Percentiles rank a stretch among this genome's conserved stretches.
These are phyloP conservation scores for Junco hyemalis DNA, from an alignment of 2,113 vertebrate genomes.

Conservation along the genomic window DNA sequence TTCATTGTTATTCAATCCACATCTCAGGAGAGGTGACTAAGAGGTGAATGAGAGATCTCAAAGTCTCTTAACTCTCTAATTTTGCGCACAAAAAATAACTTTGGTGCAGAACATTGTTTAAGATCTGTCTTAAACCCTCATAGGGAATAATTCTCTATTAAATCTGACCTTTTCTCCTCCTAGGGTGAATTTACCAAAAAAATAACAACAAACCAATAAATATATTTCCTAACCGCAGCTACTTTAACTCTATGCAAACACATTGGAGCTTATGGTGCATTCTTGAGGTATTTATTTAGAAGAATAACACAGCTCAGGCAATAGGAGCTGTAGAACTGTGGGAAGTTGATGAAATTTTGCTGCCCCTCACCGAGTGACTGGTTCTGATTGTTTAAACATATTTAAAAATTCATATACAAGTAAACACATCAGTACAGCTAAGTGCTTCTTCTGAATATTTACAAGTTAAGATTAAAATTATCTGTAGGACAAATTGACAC, in stretches of 20 bases:
- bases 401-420: not conserved
- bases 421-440: not conserved
- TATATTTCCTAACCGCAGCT: not conserved
- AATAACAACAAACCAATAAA: not conserved
- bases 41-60: conserved; percentile 58
- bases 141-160: not conserved
- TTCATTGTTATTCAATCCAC: conserved; percentile 33
- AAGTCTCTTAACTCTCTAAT: conserved; percentile 37
- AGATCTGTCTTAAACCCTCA: not conserved
- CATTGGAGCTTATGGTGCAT: not conserved
- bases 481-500: not conserved
- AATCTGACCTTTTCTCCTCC: not conserved
- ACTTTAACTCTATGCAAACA: not conserved
- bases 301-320: not conserved
- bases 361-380: not conserved
- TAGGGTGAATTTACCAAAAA: not conserved
- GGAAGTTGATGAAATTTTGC: not conserved
- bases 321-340: not conserved
- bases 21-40: conserved; percentile 60
- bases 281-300: not conserved
- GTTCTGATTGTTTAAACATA: not conserved
- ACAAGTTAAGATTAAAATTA: not conserved
- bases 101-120: not conserved
- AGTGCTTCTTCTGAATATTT: not conserved
- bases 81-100: conserved; percentile 10